Evolutionary conservation across 2,888 invertebrate genomes (phyloP), one percentile per base, ranked within the genome.

Genomic region (Dasypolia templi): DNA sequence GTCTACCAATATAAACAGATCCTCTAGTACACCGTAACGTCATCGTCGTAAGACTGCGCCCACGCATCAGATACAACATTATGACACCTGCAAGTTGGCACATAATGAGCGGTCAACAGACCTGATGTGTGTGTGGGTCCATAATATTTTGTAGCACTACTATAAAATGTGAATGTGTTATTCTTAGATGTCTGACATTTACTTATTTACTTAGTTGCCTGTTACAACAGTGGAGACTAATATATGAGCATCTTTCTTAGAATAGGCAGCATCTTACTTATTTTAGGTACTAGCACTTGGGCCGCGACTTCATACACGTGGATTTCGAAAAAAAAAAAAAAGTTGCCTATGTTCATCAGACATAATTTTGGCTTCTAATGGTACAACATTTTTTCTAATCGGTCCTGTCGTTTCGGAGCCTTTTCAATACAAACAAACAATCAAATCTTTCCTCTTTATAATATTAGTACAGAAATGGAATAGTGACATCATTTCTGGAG

Each of bases 101-200:
- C 77, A 77, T 76, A 69, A 55, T 51, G 44, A 69, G 11, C 68
- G 56, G 35, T 19, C 39, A 65, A 44, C 26, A 26, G 32, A 46
- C 61, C 22, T 22, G 14, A 32, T 42, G 66, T 35, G 14, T 42
- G 66, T 35, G 14, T 44, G 22, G 46, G 5, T 14, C 19, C 35
- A 51, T 51, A 49, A 56, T 51, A 68, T 79, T 68, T 79, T 73
- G 78, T 79, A 78, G 79, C 53, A 65, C 42, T 61, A 35, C 17
- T n/a, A 53, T 78, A 64, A 70, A 72, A 79, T 49, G 72, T 64
- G 59, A 79, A 72, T 58, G 79, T 71, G 55, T 53, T 70, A 55
- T 51, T 64, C 53, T 53, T 64, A n/a, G 6, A 5, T 32, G 22
- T n/a, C 14, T 55, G 70, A 61, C 49, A 42, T 71, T 66, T 72